Evolutionary conservation across 2,888 invertebrate genomes (phyloP).

Genomic region (Lochmaea capreae): DNA sequence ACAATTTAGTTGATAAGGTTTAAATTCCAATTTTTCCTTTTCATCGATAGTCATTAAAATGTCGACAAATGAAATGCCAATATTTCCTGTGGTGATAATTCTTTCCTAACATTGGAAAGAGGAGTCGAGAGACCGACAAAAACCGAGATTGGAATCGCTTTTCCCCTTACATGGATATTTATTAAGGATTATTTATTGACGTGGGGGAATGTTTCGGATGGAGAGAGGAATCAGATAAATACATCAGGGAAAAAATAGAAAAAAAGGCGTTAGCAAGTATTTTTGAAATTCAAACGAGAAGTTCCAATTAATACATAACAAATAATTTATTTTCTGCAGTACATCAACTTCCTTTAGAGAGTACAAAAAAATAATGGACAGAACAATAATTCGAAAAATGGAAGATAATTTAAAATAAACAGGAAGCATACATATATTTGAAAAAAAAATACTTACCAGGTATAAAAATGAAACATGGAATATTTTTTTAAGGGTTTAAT

Average conservation of each 20-base stretch:
- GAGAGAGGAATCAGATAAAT: slow-evolving; percentile 29
- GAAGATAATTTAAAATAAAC: too few species aligned
- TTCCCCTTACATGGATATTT: slow-evolving; percentile 48
- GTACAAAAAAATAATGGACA: too few species aligned
- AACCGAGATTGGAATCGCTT: slow-evolving; percentile 42
- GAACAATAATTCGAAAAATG: too few species aligned
- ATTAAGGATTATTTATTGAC: slow-evolving; percentile 51
- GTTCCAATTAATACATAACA: too few species aligned
- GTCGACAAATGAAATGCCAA: slow-evolving; percentile 33
- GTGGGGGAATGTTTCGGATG: slow-evolving; percentile 31
- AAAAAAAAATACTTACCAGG: too few species aligned
- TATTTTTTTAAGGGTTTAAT: too few species aligned
- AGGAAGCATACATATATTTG: too few species aligned
- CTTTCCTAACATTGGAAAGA: slow-evolving; percentile 30
- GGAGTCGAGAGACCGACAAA: slow-evolving; percentile 35
- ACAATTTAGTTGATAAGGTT: neutral
- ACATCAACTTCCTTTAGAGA: too few species aligned
- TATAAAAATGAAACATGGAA: too few species aligned
- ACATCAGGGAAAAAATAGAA: neutral
- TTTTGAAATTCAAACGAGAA: neutral
- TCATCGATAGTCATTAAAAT: slow-evolving; percentile 21
- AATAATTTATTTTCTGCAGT: too few species aligned
- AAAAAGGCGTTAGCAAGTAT: neutral
- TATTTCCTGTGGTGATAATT: slow-evolving; percentile 40
- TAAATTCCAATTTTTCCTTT: neutral